phyloP scores from a whole-genome alignment of 2,888 invertebrate species.

The Chymomyza caudatula region DNA sequence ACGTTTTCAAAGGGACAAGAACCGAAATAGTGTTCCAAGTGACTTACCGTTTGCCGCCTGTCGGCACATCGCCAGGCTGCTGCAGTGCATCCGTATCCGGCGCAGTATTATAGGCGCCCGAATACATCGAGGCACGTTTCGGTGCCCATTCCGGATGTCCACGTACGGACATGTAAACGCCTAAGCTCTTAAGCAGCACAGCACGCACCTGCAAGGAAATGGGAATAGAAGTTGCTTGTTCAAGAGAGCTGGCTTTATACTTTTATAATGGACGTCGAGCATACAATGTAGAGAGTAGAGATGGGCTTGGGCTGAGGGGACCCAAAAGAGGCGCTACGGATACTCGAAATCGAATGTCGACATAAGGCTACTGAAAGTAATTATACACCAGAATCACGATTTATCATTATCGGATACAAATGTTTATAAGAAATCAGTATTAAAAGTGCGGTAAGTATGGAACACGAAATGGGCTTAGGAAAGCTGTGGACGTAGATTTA shows the following conservation, averaged over 20 bases:
- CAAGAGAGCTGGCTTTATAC: background rate
- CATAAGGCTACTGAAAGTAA: too few relatives aligned
- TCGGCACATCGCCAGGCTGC: slow-evolving; percentile 58
- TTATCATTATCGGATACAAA: too few relatives aligned
- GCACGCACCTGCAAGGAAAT: slow-evolving; percentile 76
- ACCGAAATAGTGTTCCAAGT: background rate
- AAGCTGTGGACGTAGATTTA: too few relatives aligned
- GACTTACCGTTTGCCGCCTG: slow-evolving; percentile 56
- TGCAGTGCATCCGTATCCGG: slow-evolving; percentile 75
- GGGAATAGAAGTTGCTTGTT: background rate
- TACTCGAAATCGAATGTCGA: too few relatives aligned
- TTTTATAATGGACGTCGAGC: background rate
- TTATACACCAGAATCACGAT: too few relatives aligned
- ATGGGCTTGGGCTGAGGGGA: too few relatives aligned
- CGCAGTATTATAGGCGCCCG: slow-evolving; percentile 76
- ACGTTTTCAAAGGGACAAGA: background rate
- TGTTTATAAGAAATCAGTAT: too few relatives aligned
- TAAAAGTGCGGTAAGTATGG: too few relatives aligned
- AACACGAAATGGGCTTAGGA: too few relatives aligned
- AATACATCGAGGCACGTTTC: slow-evolving; percentile 77
- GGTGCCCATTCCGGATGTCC: slow-evolving; percentile 77
- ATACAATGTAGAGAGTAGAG: background rate
- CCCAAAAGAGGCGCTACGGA: too few relatives aligned
- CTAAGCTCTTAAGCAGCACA: slow-evolving; percentile 78
- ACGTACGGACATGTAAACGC: slow-evolving; percentile 78